Evolutionary conservation across 1,140 invertebrate genomes (phyloP), one percentile per base, ranked within the genome.

Genomic region (Drepana arcuata): DNA sequence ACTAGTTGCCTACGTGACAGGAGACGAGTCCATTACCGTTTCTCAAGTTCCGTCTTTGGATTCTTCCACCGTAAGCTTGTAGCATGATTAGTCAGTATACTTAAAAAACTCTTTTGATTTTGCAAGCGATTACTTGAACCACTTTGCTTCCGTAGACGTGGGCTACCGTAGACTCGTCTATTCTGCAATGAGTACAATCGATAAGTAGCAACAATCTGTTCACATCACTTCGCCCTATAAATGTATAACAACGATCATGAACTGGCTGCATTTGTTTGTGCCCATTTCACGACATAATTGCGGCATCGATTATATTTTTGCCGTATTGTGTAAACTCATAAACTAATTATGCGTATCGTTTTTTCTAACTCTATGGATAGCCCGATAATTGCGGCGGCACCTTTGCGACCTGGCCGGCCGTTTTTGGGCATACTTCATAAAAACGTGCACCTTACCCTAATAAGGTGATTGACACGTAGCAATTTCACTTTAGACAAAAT

Each of bases 281-380:
- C 63, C 56, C 56, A 69, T 57, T 63, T 56, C 55, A 57, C 52
- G 51, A 60, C 38, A 74, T 72, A 74, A 78, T 78, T 71, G 64
- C 56, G 46, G 67, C 45, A 53, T 60, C 44, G 44, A 62, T 7
- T 63, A 53, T 40, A 46, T 64, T 26, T 58, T 46, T 30, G 51
- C 58, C 51, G 58, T 53, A 69, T 69, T 75, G 61, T 72, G 58
- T 79, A 70, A 72, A 70, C 60, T 77, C 62, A 69, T 78, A 66
- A 71, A 68, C 63, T 75, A 75, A 79, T 75, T 73, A 72, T 67
- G 43, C 57, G 51, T 55, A 49, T 46, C 43, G 2, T 41, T 66
- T 70, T 75, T 68, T 72, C 18, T 14, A 45, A 58, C 46, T 40
- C 4, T 26, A 54, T 25, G 31, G 43, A 48, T 23, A 36, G 47